Base-by-base conservation (phyloP, 2,888 invertebrate species). In the Drosophila anceps region DNA sequence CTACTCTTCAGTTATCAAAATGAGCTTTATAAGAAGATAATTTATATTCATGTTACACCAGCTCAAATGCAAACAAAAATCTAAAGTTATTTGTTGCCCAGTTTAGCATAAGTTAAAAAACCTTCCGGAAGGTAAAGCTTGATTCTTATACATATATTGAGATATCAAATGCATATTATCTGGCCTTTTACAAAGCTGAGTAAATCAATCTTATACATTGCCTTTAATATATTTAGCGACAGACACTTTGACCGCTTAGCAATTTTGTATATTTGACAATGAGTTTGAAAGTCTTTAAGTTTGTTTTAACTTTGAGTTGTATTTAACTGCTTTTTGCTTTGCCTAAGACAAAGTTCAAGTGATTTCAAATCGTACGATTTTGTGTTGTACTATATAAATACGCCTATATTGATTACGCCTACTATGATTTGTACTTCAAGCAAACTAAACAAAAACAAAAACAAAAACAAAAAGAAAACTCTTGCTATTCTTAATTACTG, bases 361-460 rank as follows among this genome's bases (percentile, higher is more conserved):
- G 90, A 84, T 84, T 84, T 88, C 77, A 85, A 74, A 70, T 55
- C 88, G 89, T 83, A 88, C 86, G 71, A 83, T 85, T 9, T 70
- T 66, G 67, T 48, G 51, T 69, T 68, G 76, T 69, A 73, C 63
- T 48, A 55, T 60, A 73, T 58, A 53, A 39, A 53, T 50, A 31
- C 31, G 48, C 29, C 29, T 48, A 48, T n/a, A 48, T 31, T 59
- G 66, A 55, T 61, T 84, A 82, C 59, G 24, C 50, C 51, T 65
- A 70, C 61, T 81, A 69, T 79, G 64, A 79, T 79, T 79, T 82
- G 48, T 82, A 79, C 74, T 82, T 82, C 70, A 72, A 57, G 57
- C 65, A 69, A 76, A 65, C 69, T 73, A 60, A 76, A 59, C 24
- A 24, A 24, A 24, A 24, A 24, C 24, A 24, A 24, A 24, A 57